A percentile compares a stretch with the other conserved stretches of the same genome.
phyloP scores from a whole-genome alignment of 2,113 vertebrate species.

The Hyaena hyaena region DNA sequence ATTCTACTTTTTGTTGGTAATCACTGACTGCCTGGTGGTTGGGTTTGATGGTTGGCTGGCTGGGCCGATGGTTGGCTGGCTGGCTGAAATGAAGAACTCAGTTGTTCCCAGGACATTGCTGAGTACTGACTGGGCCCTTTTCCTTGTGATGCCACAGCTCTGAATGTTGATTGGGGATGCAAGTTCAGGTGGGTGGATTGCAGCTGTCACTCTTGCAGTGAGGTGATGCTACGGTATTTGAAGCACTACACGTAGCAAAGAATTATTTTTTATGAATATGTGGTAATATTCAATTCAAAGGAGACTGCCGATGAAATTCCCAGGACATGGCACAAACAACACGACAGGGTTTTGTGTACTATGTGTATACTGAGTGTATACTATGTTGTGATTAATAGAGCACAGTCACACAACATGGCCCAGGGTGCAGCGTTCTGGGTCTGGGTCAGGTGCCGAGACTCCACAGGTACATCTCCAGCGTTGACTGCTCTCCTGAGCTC shows the following conservation, averaged over 20 bases:
- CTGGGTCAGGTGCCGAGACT: neutral
- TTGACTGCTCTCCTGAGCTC: neutral
- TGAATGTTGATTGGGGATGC: accelerated
- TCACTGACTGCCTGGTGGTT: neutral
- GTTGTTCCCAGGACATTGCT: neutral
- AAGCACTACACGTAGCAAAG: neutral
- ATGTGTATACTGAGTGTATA: neutral
- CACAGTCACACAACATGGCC: accelerated
- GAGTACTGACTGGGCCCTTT: neutral
- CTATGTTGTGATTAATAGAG: accelerated
- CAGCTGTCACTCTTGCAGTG: accelerated
- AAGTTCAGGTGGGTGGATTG: no score
- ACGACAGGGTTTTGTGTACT: accelerated
- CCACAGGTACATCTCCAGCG: accelerated
- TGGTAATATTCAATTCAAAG: neutral
- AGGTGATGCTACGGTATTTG: neutral
- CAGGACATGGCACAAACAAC: neutral
- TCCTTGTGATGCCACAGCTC: neutral
- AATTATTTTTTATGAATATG: neutral
- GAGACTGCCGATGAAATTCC: neutral
- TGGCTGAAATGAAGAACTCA: no score
- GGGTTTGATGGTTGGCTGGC: no score
- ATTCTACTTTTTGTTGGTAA: neutral
- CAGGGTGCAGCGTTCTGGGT: no score
- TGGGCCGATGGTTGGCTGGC: no score